phyloP scores from a whole-genome alignment of 1,140 invertebrate genomes.

The Drosophila navojoa region DNA sequence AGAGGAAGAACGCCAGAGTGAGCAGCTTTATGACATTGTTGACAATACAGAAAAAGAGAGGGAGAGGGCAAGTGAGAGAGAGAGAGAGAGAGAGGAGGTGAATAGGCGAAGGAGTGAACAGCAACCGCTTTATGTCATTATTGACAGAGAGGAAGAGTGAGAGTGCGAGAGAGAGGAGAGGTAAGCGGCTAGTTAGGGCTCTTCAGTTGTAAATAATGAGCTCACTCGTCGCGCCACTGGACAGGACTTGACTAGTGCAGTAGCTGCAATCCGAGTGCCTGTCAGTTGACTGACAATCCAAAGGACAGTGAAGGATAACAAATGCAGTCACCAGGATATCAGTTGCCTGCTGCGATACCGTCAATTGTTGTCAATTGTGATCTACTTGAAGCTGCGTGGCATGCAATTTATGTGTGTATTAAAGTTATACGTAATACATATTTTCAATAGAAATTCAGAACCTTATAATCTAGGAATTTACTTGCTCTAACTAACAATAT shows the following conservation, averaged over 20 bases:
- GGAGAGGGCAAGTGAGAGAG: not conserved
- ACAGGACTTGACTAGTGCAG: constrained; percentile 14
- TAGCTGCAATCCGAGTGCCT: constrained; percentile 22
- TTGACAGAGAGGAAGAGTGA: constrained; percentile 1
- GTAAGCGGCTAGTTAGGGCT: not conserved
- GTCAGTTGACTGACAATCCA: constrained; percentile 26
- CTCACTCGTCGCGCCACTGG: constrained; percentile 10
- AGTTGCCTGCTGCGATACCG: not conserved
- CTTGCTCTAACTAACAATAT: too few species aligned
- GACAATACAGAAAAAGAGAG: constrained; percentile 1
- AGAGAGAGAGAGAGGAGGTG: not conserved
- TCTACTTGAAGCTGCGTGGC: not conserved
- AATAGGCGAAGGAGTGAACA: not conserved
- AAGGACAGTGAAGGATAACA: constrained; percentile 1
- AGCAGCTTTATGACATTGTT: constrained; percentile 24
- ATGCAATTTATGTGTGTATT: too few species aligned
- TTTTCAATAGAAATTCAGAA: too few species aligned
- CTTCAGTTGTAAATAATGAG: constrained; percentile 28
- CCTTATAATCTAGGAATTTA: too few species aligned
- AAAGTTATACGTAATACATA: too few species aligned
- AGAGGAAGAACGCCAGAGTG: constrained; percentile 1
- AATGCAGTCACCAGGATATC: not conserved
- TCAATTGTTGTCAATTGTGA: constrained; percentile 11
- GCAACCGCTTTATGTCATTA: constrained; percentile 12
- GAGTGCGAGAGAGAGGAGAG: not conserved